Conservation (phyloP, 2,888 invertebrate species). For the Petrolisthes manimaculis region DNA sequence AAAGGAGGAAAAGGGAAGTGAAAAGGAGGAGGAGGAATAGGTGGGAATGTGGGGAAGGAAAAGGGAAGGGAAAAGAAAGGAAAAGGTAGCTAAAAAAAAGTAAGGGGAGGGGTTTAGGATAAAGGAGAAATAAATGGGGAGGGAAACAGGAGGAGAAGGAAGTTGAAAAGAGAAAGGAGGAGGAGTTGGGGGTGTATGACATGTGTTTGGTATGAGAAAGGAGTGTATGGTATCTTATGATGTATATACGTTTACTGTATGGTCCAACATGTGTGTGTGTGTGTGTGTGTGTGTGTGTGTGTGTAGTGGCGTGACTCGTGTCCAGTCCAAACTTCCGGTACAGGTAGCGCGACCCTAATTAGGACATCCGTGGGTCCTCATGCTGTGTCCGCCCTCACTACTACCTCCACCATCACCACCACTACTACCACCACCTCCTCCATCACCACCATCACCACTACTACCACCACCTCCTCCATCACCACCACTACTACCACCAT, state of each 20-base stretch:
- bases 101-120: not conserved
- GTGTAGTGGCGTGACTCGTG: constrained; percentile 25
- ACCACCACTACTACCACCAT: too few species aligned
- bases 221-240: not conserved
- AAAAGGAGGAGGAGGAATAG: not conserved
- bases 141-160: not conserved
- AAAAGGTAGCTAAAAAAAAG: not conserved
- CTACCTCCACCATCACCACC: too few species aligned
- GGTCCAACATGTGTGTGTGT: too few species aligned
- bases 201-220: too few species aligned
- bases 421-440: too few species aligned
- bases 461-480: too few species aligned
- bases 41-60: not conserved
- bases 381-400: too few species aligned
- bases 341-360: constrained; percentile 29
- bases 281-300: not conserved
- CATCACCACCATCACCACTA: too few species aligned
- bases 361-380: constrained; percentile 21
- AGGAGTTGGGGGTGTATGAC: not conserved
- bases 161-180: not conserved
- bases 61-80: too few species aligned
- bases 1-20: not conserved
- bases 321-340: constrained; percentile 13
- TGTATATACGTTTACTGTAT: too few species aligned
- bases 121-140: not conserved